Percentiles rank a stretch among this genome's conserved stretches.
These are phyloP conservation scores for Chironomus tentans DNA, from an alignment of 2,888 invertebrate genomes.

Conservation along the genomic window DNA sequence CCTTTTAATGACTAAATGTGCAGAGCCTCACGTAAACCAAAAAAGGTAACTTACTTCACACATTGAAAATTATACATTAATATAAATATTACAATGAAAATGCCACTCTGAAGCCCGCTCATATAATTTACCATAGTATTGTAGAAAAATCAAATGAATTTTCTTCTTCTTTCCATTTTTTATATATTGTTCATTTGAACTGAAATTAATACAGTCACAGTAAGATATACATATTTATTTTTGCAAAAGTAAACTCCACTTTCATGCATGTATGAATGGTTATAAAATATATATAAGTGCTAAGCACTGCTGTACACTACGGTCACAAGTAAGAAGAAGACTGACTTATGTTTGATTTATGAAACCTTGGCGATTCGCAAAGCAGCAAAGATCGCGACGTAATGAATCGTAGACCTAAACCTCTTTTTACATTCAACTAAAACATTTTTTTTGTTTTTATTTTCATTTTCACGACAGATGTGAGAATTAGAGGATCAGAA, in stretches of 20 bases:
- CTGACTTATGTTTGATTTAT: too few relatives aligned
- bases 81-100: background rate
- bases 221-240: background rate
- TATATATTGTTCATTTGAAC: background rate
- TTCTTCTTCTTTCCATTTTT: slow-evolving; percentile 1
- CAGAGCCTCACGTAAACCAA: background rate
- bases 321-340: too few relatives aligned
- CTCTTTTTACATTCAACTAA: too few relatives aligned
- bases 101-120: background rate
- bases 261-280: too few relatives aligned
- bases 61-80: background rate
- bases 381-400: too few relatives aligned
- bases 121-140: background rate
- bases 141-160: background rate
- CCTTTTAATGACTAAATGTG: background rate
- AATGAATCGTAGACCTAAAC: too few relatives aligned
- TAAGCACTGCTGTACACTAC: too few relatives aligned
- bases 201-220: background rate
- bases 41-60: background rate
- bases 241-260: background rate
- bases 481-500: too few relatives aligned
- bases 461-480: too few relatives aligned
- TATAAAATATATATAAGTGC: too few relatives aligned
- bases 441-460: too few relatives aligned
- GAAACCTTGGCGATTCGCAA: too few relatives aligned